Base-by-base conservation (phyloP, 2,888 invertebrate genomes). In the Ametastegia equiseti region DNA sequence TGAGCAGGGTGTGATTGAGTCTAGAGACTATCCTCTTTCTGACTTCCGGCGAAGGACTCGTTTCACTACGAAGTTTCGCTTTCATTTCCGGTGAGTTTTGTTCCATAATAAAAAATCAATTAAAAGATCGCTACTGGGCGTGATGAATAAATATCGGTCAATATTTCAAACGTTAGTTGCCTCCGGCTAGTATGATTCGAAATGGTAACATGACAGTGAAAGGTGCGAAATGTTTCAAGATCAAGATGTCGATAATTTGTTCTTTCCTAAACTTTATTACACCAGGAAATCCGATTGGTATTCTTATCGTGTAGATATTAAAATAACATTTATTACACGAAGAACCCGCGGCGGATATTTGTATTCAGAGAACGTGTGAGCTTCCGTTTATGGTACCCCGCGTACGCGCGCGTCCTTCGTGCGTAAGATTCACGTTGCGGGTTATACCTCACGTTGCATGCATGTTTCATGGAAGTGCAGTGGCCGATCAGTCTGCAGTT, bases 361-460 rank as follows among this genome's bases (percentile, higher is more conserved):
- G 63, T 78, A 78, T 78, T 78, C 78, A 42, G 42, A n/a, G 15
- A 78, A 78, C 60, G 60, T 63, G 57, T 54, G 45, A 63, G 78
- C 78, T 78, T 78, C 78, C 78, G 78, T 63, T 78, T 78, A 78
- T 78, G 78, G 78, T 54, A 54, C 27, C n/a, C 36, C 50, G 60
- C 63, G 63, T 63, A 78, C 78, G 78, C 78, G 78, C 78, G 78
- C 60, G 78, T 60, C 78, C 78, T 39, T 78, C 78, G 63, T 60
- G 63, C 45, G 60, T 54, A 36, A 54, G 75, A n/a, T 19, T 54
- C 33, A 36, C 71, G 54, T 75, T 30, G 33, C n/a, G 19, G 19
- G 45, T 36, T 78, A 39, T n/a, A n/a, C n/a, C n/a, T 39, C 36
- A 27, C 78, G 78, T 60, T 78, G 60, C 78, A 60, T 78, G 78